Evolutionary conservation across 2,888 invertebrate genomes (phyloP).

Genomic region (Corbicula japonica): DNA sequence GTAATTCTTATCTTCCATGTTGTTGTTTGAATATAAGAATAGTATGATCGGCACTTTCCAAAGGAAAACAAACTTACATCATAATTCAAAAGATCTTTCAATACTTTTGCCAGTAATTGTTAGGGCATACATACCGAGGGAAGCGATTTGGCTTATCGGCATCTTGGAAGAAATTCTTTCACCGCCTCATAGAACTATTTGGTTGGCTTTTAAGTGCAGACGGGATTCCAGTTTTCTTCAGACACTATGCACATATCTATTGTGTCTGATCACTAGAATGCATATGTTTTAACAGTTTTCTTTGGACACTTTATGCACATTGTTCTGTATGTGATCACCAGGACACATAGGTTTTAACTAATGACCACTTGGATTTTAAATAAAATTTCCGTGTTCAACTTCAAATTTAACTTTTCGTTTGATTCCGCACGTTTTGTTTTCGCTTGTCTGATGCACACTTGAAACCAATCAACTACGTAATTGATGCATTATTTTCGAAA

Average conservation of each 20-base stretch:
- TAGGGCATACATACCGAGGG: conserved; percentile 32
- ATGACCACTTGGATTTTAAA: no score
- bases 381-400: background rate
- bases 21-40: no score
- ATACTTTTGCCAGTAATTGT: conserved; percentile 45
- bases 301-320: background rate
- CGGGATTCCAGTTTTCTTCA: background rate
- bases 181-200: background rate
- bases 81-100: conserved; percentile 3
- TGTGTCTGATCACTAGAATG: conserved; percentile 2
- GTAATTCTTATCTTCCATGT: no score
- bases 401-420: background rate
- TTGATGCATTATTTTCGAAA: no score
- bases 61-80: background rate
- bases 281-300: background rate
- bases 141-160: background rate
- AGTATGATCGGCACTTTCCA: no score
- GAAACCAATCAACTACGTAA: no score
- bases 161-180: conserved; percentile 14
- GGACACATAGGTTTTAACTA: background rate
- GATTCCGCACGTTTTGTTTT: no score
- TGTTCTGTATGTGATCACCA: background rate
- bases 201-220: conserved; percentile 8
- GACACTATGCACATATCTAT: background rate
- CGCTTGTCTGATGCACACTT: no score